A percentile compares a stretch with the other conserved stretches of the same genome.
phyloP scores from a whole-genome alignment of 2,113 vertebrate species.

The Hippolais icterina region DNA sequence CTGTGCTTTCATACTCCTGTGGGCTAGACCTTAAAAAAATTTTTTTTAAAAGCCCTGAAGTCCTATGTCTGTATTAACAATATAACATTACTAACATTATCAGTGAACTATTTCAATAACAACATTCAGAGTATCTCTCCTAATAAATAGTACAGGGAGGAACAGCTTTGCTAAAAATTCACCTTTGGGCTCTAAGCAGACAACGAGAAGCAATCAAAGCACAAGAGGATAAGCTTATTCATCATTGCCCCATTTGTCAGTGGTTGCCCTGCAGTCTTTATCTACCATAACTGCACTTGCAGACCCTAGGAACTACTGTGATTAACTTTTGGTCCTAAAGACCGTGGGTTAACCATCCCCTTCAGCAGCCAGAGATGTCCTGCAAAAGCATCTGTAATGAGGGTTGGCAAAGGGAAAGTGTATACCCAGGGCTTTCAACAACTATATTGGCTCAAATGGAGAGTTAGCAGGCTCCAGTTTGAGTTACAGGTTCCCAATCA shows the following conservation, averaged over 20 bases:
- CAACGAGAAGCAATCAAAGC: background rate
- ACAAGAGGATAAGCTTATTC: background rate
- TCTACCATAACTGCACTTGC: background rate
- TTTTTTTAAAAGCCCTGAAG: background rate
- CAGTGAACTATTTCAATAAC: background rate
- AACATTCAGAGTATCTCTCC: background rate
- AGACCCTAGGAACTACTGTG: background rate
- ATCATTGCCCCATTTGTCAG: background rate
- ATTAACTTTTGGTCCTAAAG: background rate
- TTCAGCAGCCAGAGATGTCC: background rate
- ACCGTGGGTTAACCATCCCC: background rate
- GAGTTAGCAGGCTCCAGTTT: background rate
- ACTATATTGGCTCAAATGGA: background rate
- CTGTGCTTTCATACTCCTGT: background rate
- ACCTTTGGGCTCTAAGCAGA: background rate
- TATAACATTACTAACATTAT: too few species aligned
- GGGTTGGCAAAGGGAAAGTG: background rate
- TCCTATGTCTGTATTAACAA: background rate
- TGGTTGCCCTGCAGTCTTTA: background rate
- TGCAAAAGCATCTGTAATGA: background rate
- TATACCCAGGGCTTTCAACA: fast-evolving
- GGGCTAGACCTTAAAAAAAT: background rate
- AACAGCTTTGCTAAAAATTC: background rate
- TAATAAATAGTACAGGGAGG: background rate
- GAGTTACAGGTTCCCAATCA: background rate